phyloP scores from a whole-genome alignment of 2,888 invertebrate species.

The Bedellia somnulentella region DNA sequence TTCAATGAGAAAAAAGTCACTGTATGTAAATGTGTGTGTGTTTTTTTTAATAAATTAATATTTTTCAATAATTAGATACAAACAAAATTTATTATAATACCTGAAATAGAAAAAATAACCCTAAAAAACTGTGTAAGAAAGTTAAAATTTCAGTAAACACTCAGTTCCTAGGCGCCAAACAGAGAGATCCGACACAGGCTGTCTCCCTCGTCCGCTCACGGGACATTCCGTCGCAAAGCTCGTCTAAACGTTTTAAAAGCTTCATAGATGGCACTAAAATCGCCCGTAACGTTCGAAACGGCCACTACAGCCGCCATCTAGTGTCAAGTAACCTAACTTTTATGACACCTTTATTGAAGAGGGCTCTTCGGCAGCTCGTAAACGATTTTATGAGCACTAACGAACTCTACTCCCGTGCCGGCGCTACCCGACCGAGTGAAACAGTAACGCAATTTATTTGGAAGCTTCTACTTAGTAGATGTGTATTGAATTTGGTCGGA shows the following conservation, averaged over 20 bases:
- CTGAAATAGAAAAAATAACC: no score
- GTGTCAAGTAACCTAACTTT: conserved; percentile 55
- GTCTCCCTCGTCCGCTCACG: conserved; percentile 15
- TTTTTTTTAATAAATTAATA: no score
- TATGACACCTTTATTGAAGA: conserved; percentile 58
- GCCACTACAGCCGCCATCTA: conserved; percentile 59
- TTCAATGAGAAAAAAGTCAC: no score
- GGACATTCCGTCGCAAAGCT: conserved; percentile 30
- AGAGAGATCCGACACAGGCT: conserved; percentile 18
- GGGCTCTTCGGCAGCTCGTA: conserved; percentile 61
- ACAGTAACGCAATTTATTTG: conserved; percentile 49
- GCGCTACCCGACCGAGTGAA: conserved; percentile 50
- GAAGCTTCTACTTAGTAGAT: conserved; percentile 46
- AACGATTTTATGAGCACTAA: conserved; percentile 58
- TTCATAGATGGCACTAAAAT: conserved; percentile 61
- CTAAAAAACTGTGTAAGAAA: no score
- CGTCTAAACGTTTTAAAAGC: no score
- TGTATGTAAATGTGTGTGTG: no score
- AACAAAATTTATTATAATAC: no score
- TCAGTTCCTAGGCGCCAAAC: conserved; percentile 22
- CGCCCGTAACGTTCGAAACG: conserved; percentile 46
- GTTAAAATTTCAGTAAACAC: conserved; percentile 9
- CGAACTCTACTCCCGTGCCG: conserved; percentile 51
- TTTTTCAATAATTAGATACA: no score
- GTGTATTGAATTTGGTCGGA: conserved; percentile 55